Evolutionary conservation across 2,113 vertebrate species (phyloP).

Genomic region (Thinocorus orbignyianus): DNA sequence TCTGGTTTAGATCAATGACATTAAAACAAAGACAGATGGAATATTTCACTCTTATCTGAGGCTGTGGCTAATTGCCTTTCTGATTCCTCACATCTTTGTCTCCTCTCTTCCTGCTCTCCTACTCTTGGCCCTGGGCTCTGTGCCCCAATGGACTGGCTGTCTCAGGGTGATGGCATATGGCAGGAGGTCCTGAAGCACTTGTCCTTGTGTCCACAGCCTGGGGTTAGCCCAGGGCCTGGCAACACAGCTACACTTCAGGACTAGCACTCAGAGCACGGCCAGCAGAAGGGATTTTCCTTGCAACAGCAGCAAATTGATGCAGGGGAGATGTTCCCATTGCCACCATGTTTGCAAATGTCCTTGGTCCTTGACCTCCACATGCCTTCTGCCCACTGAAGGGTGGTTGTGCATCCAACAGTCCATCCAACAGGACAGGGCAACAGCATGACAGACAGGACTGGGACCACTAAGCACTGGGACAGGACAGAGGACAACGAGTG

Average conservation of each 20-base stretch:
- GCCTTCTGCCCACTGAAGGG: neutral
- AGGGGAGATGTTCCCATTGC: neutral
- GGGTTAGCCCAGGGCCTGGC: neutral
- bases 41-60: slow-evolving; percentile 6
- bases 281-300: neutral
- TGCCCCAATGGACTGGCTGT: neutral
- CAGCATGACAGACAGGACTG: neutral
- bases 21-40: slow-evolving; percentile 23
- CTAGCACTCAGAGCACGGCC: accelerated
- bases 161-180: accelerated
- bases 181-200: neutral
- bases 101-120: neutral
- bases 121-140: neutral
- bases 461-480: neutral
- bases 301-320: neutral
- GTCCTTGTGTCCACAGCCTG: neutral
- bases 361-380: accelerated
- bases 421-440: neutral
- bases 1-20: slow-evolving; percentile 44
- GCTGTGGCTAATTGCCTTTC: slow-evolving; percentile 14
- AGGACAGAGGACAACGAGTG: neutral
- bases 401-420: neutral
- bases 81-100: neutral
- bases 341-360: neutral
- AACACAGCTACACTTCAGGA: neutral